A percentile compares a stretch with the other conserved stretches of the same genome.
phyloP scores from a whole-genome alignment of 2,797 vertebrate species.

The Scolopax bukidnonensis region DNA sequence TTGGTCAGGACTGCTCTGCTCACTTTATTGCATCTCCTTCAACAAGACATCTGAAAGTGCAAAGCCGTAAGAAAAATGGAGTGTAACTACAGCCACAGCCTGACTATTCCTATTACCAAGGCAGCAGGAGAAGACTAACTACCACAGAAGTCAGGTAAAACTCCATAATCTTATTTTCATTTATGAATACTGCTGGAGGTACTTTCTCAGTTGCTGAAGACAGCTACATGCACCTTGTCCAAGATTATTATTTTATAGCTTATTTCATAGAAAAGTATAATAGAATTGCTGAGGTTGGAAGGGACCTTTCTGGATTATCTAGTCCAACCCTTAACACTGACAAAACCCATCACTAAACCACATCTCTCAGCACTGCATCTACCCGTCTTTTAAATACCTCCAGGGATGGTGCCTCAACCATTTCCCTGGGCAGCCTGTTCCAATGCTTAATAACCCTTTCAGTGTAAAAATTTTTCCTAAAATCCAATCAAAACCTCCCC shows the following conservation, averaged over 20 bases:
- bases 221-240: background rate
- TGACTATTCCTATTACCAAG: background rate
- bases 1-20: background rate
- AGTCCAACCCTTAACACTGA: too few relatives aligned
- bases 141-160: background rate
- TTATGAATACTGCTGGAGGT: background rate
- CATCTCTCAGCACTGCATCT: too few relatives aligned
- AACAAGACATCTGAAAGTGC: background rate
- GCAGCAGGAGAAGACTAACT: background rate
- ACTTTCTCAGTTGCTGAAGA: background rate
- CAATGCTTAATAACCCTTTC: too few relatives aligned
- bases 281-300: too few relatives aligned
- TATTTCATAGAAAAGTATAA: background rate
- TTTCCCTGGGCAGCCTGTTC: too few relatives aligned
- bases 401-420: too few relatives aligned
- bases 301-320: too few relatives aligned
- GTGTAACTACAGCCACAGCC: background rate
- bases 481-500: too few relatives aligned
- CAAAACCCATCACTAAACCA: too few relatives aligned
- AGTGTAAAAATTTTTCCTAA: too few relatives aligned
- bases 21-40: background rate
- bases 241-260: background rate
- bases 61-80: background rate
- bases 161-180: background rate
- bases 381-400: too few relatives aligned